A percentile compares a stretch with the other conserved stretches of the same genome.
phyloP scores from a whole-genome alignment of 2,797 vertebrate genomes.

The Notoglanidium macrostoma region DNA sequence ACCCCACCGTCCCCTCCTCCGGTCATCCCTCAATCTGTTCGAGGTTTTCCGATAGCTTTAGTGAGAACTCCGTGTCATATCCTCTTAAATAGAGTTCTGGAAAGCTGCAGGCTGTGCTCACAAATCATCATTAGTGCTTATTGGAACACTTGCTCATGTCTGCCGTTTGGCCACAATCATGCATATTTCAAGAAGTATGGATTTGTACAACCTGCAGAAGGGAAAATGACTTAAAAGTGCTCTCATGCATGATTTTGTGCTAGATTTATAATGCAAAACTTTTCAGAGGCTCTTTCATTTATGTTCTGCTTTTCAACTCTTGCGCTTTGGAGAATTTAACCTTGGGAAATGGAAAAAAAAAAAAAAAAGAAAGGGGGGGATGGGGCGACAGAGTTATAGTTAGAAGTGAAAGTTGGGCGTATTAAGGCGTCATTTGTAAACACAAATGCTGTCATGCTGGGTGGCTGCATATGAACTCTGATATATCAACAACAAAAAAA shows the following conservation, averaged over 20 bases:
- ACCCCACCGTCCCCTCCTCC: not conserved
- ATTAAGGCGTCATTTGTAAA: not conserved
- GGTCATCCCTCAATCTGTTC: not conserved
- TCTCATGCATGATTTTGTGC: not conserved
- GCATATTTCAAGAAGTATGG: slow-evolving; percentile 17
- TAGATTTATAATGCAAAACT: not conserved
- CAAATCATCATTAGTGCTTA: slow-evolving; percentile 26
- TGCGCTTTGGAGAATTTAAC: not conserved
- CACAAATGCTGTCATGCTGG: not conserved
- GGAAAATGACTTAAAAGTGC: slow-evolving; percentile 11
- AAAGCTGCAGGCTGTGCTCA: slow-evolving; percentile 1
- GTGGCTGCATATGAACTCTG: not conserved
- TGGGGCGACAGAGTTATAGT: not conserved
- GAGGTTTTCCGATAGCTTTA: not conserved
- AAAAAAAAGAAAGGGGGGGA: too few relatives aligned
- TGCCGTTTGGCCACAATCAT: not conserved
- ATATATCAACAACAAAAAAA: not conserved
- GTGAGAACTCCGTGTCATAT: not conserved
- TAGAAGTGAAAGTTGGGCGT: not conserved
- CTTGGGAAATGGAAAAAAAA: not conserved
- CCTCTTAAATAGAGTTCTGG: not conserved
- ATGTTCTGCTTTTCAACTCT: not conserved
- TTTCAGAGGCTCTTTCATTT: not conserved
- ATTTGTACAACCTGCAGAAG: not conserved
- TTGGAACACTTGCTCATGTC: slow-evolving; percentile 20